phyloP scores from a whole-genome alignment of 2,888 invertebrate genomes.

The Drosophila fulvimacula region DNA sequence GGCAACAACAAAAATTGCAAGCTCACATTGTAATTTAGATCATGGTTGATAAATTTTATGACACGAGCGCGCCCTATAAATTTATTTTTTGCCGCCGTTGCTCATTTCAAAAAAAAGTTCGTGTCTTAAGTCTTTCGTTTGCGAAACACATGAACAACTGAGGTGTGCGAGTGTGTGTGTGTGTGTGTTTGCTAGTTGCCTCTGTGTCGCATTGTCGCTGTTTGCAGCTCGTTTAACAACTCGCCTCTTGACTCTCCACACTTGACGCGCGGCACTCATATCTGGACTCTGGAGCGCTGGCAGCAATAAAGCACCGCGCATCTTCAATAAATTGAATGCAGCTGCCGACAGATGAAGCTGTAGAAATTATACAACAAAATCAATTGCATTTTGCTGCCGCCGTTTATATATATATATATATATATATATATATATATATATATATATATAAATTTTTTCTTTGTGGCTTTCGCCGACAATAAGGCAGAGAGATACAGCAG shows the following conservation, averaged over 20 bases:
- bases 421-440: constrained; percentile 11
- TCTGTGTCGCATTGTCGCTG: constrained; percentile 54
- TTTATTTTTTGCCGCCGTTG: constrained; percentile 47
- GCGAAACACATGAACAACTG: constrained; percentile 59
- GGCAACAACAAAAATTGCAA: constrained; percentile 28
- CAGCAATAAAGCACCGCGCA: constrained; percentile 69
- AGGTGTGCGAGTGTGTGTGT: constrained; percentile 13
- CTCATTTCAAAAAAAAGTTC: constrained; percentile 41
- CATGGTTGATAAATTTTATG: constrained; percentile 64
- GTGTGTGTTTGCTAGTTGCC: constrained; percentile 29
- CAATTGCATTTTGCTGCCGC: constrained; percentile 65
- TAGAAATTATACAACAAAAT: constrained; percentile 76
- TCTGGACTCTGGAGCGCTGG: constrained; percentile 29
- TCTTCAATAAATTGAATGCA: constrained; percentile 75
- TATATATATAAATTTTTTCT: constrained; percentile 11
- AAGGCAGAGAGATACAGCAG: constrained; percentile 8
- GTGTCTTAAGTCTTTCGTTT: constrained; percentile 71
- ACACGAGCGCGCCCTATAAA: constrained; percentile 60
- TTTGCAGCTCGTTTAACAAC: constrained; percentile 53
- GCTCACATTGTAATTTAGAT: constrained; percentile 64
- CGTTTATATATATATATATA: constrained; percentile 19
- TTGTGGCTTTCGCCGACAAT: constrained; percentile 62
- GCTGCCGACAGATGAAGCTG: constrained; percentile 69
- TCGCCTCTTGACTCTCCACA: constrained; percentile 35
- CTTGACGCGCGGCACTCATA: constrained; percentile 20